Percentiles rank a stretch among this genome's conserved stretches.
phyloP scores from a whole-genome alignment of 2,888 invertebrate species.

The Acholoe squamosa region DNA sequence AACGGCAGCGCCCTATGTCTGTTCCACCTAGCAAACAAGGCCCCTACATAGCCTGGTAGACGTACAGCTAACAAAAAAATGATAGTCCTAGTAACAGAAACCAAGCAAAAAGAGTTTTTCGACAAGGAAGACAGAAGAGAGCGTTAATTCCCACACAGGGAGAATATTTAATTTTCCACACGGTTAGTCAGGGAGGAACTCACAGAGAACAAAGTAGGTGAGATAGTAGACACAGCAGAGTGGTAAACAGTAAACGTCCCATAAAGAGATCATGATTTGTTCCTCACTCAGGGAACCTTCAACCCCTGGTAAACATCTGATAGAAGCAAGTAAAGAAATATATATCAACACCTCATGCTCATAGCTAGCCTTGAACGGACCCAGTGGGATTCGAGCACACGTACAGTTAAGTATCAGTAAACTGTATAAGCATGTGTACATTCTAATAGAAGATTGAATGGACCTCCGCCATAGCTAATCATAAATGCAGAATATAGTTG shows the following conservation, averaged over 20 bases:
- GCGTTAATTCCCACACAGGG: background rate
- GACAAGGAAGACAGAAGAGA: background rate
- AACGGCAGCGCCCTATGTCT: background rate
- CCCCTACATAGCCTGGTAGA: background rate
- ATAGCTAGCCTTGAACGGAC: too few species aligned
- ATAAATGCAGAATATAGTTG: too few species aligned
- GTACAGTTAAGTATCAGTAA: too few species aligned
- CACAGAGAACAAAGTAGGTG: background rate
- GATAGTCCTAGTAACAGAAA: background rate
- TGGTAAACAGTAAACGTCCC: background rate
- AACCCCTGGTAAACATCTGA: too few species aligned
- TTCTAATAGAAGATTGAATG: too few species aligned
- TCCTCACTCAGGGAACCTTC: background rate
- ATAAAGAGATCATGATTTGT: conserved; percentile 20
- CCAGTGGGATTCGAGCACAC: too few species aligned
- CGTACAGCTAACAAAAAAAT: background rate
- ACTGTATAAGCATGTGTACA: too few species aligned
- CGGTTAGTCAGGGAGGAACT: too few species aligned
- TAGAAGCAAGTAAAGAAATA: too few species aligned
- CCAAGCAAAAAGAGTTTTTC: background rate
- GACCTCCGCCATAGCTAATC: too few species aligned
- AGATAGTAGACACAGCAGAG: background rate
- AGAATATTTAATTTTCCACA: conserved; percentile 27
- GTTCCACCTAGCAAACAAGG: background rate
- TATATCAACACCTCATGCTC: too few species aligned